Evolutionary conservation across 1,140 invertebrate genomes (phyloP).

Genomic region (Drosophila yakuba): DNA sequence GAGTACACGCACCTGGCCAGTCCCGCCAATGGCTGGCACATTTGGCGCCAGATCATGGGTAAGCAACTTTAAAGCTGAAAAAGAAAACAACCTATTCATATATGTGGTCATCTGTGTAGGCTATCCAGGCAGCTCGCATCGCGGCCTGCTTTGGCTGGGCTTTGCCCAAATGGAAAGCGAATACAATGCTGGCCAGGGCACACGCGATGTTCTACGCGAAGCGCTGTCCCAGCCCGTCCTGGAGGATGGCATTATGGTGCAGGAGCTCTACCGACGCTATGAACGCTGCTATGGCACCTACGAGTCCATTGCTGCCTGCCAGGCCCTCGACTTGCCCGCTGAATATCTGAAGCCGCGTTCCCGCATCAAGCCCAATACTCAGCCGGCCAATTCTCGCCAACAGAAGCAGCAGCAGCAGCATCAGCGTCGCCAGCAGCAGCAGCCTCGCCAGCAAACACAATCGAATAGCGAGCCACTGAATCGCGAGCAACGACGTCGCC

Average conservation of each 20-base stretch:
- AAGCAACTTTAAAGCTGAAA: too few species aligned
- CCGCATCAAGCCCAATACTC: not conserved
- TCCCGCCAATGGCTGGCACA: constrained; percentile 35
- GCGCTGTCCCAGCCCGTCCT: constrained; percentile 45
- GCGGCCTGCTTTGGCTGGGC: constrained; percentile 40
- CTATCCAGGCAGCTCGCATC: constrained; percentile 53
- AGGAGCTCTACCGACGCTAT: constrained; percentile 49
- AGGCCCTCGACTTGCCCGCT: constrained; percentile 11
- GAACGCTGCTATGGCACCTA: constrained; percentile 57
- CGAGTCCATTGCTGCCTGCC: constrained; percentile 50
- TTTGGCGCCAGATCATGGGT: constrained; percentile 77
- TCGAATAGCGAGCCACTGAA: not conserved
- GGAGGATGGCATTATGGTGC: constrained; percentile 16
- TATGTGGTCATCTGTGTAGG: constrained; percentile 19
- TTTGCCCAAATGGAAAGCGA: constrained; percentile 60
- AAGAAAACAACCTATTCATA: not conserved
- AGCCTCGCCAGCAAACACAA: not conserved
- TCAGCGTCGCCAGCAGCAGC: not conserved
- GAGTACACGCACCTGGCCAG: constrained; percentile 63
- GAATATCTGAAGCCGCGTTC: not conserved
- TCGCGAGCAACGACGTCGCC: constrained; percentile 12
- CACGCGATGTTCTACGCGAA: constrained; percentile 7
- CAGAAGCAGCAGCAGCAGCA: not conserved
- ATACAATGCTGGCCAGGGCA: constrained; percentile 26
- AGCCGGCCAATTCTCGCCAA: not conserved